Evolutionary conservation across 2,888 invertebrate species (phyloP).

Genomic region (Ophonus ardosiacus): DNA sequence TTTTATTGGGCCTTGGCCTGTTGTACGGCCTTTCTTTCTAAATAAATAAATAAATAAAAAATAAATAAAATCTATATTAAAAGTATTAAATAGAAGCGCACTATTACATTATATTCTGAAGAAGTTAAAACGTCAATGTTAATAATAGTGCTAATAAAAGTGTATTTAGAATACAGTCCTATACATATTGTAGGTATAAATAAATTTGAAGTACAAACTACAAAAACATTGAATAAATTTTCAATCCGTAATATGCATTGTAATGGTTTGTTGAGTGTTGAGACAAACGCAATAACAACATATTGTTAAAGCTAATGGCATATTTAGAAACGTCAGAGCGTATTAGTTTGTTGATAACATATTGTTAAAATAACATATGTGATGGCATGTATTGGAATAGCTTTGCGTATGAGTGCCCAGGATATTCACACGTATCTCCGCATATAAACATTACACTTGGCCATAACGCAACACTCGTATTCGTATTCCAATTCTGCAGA

Average conservation of each 20-base stretch:
- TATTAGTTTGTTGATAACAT: slow-evolving; percentile 29
- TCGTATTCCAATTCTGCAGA: slow-evolving; percentile 38
- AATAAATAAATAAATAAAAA: too few species aligned
- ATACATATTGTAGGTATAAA: too few species aligned
- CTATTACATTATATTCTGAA: too few species aligned
- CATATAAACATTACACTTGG: slow-evolving; percentile 48
- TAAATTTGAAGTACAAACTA: too few species aligned
- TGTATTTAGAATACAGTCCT: too few species aligned
- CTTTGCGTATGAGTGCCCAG: slow-evolving; percentile 24
- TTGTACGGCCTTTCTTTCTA: too few species aligned
- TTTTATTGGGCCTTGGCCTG: too few species aligned
- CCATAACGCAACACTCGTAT: slow-evolving; percentile 38
- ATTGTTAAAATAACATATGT: slow-evolving; percentile 24
- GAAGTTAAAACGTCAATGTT: too few species aligned
- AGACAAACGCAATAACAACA: background rate
- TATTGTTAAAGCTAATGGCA: slow-evolving; percentile 1
- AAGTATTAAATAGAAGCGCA: too few species aligned
- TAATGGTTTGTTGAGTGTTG: background rate
- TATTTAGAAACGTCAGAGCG: slow-evolving; percentile 2
- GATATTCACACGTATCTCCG: slow-evolving; percentile 36
- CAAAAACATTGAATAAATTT: background rate
- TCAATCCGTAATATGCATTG: background rate
- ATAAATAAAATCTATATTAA: too few species aligned
- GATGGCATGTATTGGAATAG: slow-evolving; percentile 33
- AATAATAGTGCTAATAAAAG: too few species aligned